These are phyloP conservation scores for Echiichthys vipera DNA, from an alignment of 2,797 vertebrate species.

Conservation along the genomic window DNA sequence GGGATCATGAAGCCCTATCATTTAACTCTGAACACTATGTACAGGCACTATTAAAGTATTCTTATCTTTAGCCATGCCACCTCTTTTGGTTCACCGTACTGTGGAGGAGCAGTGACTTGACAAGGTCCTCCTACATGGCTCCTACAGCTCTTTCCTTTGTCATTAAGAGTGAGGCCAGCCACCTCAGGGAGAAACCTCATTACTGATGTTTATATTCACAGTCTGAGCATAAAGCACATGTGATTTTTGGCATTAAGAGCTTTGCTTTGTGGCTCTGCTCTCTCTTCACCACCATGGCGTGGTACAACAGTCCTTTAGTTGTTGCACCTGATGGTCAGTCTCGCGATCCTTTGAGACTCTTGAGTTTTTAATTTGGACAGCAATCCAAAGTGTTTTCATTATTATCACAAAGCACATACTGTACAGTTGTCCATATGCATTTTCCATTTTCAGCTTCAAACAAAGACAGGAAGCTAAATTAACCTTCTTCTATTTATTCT, in stretches of 20 bases:
- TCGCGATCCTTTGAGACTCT: not conserved
- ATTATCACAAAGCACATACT: not conserved
- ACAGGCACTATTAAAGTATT: not conserved
- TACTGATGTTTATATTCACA: slow-evolving; percentile 48
- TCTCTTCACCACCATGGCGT: slow-evolving; percentile 12
- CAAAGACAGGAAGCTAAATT: not conserved
- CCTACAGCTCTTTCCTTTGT: not conserved
- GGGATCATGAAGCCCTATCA: not conserved
- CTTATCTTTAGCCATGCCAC: not conserved
- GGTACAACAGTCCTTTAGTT: slow-evolving; percentile 11
- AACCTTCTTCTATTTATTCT: not conserved
- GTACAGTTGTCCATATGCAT: not conserved
- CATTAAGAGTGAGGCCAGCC: slow-evolving; percentile 4
- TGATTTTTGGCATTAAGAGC: slow-evolving; percentile 34
- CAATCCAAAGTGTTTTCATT: not conserved
- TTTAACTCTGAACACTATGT: not conserved
- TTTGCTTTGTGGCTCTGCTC: slow-evolving; percentile 14
- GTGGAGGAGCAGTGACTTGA: not conserved
- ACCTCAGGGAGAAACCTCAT: slow-evolving; percentile 36
- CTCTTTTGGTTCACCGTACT: not conserved
- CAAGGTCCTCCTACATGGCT: not conserved
- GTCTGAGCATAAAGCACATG: slow-evolving; percentile 25
- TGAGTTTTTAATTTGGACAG: not conserved
- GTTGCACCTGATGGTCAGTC: slow-evolving; percentile 6
- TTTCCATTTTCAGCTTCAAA: not conserved